Evolutionary conservation across 2,113 vertebrate genomes (phyloP), one percentile per base, ranked within the genome.

Genomic region (Opisthocomus hoazin): DNA sequence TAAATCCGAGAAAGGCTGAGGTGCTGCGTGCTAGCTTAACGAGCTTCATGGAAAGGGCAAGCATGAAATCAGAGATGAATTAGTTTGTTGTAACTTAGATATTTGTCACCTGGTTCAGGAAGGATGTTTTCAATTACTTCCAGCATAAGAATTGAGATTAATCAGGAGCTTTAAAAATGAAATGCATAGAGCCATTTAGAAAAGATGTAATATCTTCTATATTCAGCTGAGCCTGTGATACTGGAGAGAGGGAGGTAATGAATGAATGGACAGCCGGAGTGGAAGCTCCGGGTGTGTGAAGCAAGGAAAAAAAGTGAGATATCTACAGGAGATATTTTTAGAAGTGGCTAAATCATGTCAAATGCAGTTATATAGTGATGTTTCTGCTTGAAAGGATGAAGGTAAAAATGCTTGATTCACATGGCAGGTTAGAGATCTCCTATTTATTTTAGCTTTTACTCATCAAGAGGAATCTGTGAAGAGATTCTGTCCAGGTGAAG

Each of bases 81-180:
- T 84, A 54, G 30, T 84, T 84, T 78, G 26, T 60, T 89, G 50
- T 57, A 78, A 80, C 14, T 65, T 83, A 50, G 15, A 3, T 70
- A 88, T 94, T 75, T 91, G n/a, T 84, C 58, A 81, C 70, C 58
- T 84, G 16, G 14, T 53, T 93, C 56, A 46, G 86, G 69, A 90
- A 76, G 45, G 64, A 68, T 61, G 14, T 95, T 95, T 93, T 91
- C 51, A 58, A 64, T 93, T 92, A 79, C 63, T 96, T 92, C 50
- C 39, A 56, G 30, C 20, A 15, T n/a, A 56, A 79, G 50, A 73
- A 29, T 18, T 61, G 57, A 71, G 81, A 94, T 74, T 69, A 81
- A 93, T 27, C 51, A 82, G 27, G 16, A 56, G 15, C 48, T 91
- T 86, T n/a, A 76, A 57, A 75, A 84, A 69, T 36, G 3, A 70